Evolutionary conservation across 2,888 invertebrate species (phyloP), one percentile per base, ranked within the genome.

Genomic region (Macrostomum cliftonense): DNA sequence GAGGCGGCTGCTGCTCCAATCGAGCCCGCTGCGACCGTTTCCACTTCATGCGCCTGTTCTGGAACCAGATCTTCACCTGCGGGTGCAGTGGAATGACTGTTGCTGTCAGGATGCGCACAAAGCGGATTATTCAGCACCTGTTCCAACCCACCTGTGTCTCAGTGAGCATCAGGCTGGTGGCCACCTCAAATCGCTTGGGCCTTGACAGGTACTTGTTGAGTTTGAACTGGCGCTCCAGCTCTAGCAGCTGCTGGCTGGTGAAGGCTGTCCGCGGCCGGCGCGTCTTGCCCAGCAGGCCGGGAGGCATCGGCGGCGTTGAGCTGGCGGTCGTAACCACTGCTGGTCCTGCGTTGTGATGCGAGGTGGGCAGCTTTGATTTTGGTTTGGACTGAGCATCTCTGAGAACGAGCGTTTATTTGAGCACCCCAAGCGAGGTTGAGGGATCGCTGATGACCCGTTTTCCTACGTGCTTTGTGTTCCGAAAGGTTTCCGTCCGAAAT

Each of bases 121-220:
- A n/a, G n/a, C n/a, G n/a, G n/a, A n/a, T n/a, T n/a, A n/a, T n/a
- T n/a, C n/a, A n/a, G n/a, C n/a, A n/a, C n/a, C n/a, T n/a, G n/a
- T n/a, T n/a, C n/a, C n/a, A n/a, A n/a, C n/a, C n/a, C 57, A 89
- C 91, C 81, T 93, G 91, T 7, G 95, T 97, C 75, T 97, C 97
- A 1, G 93, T 93, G 40, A 97, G 78, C 83, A 89, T 87, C 52
- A 97, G 74, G 48, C 86, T 86, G 51, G 93, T 95, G 42, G 97
- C 97, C 45, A 97, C 93, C 71, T 97, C 95, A 70, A 93, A 97
- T 62, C 97, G 76, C 73, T 95, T 93, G 17, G 97, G 95, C 58
- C 97, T 75, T 37, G 93, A 95, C 42, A 97, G 78, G 75, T 97
- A 97, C 73, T 97, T 97, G 77, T 93, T 97, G 76, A 91, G 87